These are phyloP conservation scores for Stercorarius parasiticus DNA, from an alignment of 2,113 vertebrate species.

Conservation along the genomic window DNA sequence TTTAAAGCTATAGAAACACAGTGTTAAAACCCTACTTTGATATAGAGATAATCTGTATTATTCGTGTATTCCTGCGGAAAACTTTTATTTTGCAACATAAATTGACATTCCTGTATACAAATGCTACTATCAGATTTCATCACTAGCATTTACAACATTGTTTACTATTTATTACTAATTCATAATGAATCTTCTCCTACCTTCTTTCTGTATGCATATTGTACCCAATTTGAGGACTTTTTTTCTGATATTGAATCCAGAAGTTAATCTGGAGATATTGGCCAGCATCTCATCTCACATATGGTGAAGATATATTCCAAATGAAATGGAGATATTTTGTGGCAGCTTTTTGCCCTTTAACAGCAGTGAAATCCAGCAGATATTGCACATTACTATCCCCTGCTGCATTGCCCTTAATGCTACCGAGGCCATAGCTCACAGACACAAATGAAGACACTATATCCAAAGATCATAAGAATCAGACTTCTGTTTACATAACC, in stretches of 20 bases:
- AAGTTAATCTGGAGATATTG: neutral
- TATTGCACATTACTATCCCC: neutral
- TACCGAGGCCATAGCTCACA: neutral
- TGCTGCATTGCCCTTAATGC: neutral
- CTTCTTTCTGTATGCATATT: neutral
- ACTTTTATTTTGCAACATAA: neutral
- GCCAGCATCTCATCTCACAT: neutral
- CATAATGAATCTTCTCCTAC: neutral
- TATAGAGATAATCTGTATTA: neutral
- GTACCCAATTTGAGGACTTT: neutral
- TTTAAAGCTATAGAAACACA: neutral
- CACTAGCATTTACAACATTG: neutral
- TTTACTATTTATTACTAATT: neutral
- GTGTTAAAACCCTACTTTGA: neutral
- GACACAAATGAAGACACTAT: neutral
- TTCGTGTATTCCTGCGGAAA: neutral
- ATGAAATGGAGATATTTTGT: neutral
- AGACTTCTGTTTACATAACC: neutral
- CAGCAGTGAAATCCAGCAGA: neutral
- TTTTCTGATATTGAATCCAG: neutral
- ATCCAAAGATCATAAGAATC: neutral
- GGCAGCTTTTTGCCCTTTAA: neutral
- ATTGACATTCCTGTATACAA: neutral
- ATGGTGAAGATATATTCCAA: neutral
- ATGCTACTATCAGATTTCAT: neutral